Base-by-base conservation (phyloP, 2,888 invertebrate genomes). In the Masnerella sp. region DNA sequence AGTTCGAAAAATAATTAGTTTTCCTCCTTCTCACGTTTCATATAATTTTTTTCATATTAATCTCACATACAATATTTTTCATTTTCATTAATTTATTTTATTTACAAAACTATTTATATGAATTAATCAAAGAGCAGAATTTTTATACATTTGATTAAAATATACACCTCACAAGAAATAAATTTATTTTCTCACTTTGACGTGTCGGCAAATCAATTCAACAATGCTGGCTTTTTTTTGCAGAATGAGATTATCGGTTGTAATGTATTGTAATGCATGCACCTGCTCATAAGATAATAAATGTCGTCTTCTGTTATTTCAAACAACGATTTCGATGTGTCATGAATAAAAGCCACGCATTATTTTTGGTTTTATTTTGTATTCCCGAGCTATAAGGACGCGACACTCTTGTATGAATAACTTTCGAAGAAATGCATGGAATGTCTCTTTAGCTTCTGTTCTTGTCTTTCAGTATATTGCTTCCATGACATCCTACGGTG, bases 361-460 rank as follows among this genome's bases (percentile, higher is more conserved):
- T 73, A 74, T 61, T 59, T 74, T 74, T 49, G 32, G 40, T 67
- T 70, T 59, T 62, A 68, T 64, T 75, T 71, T 71, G 64, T 71
- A 75, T 75, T 71, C 75, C 51, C 22, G 5, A 62, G 52, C 61
- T 56, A 74, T 74, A 69, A 61, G 47, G 40, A 43, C 20, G 38
- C 54, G 62, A 68, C 67, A 59, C 58, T 59, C 62, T 58, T 25
- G 58, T 58, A 67, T 71, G 68, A 75, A 71, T 75, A 75, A 71
- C 71, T 68, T 68, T 32, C 54, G 54, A 54, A 59, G 64, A 71
- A 58, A 71, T 75, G 71, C 75, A 71, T 71, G 68, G 75, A 71
- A 71, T 75, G 75, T 75, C 75, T 71, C 67, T 59, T 67, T 54
- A 58, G 51, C 67, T 67, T 58, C 32, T 51, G 62, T 74, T 70